A percentile compares a stretch with the other conserved stretches of the same genome.
These are phyloP conservation scores for Drosophila demipolita DNA, from an alignment of 2,888 invertebrate species.

Conservation along the genomic window DNA sequence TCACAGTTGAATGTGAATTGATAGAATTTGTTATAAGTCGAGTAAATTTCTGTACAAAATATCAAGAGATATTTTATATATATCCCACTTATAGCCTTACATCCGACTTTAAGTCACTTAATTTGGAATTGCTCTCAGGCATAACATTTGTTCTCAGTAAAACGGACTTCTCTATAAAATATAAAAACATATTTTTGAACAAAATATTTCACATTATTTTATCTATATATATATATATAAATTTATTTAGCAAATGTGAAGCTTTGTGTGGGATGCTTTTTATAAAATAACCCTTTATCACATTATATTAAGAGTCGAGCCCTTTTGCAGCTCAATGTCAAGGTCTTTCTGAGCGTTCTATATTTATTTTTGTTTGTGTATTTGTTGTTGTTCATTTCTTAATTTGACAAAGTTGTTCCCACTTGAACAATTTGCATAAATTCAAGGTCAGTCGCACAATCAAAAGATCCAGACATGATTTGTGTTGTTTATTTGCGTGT, in stretches of 20 bases:
- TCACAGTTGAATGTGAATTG: background rate
- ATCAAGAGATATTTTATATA: background rate
- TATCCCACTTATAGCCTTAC: background rate
- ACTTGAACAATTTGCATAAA: constrained; percentile 78
- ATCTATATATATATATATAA: background rate
- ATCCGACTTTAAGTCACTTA: background rate
- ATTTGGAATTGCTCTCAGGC: background rate
- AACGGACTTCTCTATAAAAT: background rate
- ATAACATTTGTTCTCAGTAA: background rate
- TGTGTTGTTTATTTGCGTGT: constrained; percentile 6
- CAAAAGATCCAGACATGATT: constrained; percentile 71
- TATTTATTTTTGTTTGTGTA: constrained; percentile 23
- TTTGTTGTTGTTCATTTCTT: constrained; percentile 43
- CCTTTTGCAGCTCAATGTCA: constrained; percentile 65
- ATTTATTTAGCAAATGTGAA: too few species aligned
- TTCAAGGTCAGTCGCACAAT: constrained; percentile 74
- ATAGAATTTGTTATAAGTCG: background rate
- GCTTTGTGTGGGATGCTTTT: background rate
- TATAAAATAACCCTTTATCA: too few species aligned
- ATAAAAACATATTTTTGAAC: background rate
- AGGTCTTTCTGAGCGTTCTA: constrained; percentile 46
- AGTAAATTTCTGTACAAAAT: background rate
- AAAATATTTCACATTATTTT: background rate
- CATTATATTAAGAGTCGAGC: constrained; percentile 32
- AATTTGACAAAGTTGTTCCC: constrained; percentile 77